These are phyloP conservation scores for Neosalanx taihuensis DNA, from an alignment of 2,797 vertebrate genomes.

Conservation along the genomic window DNA sequence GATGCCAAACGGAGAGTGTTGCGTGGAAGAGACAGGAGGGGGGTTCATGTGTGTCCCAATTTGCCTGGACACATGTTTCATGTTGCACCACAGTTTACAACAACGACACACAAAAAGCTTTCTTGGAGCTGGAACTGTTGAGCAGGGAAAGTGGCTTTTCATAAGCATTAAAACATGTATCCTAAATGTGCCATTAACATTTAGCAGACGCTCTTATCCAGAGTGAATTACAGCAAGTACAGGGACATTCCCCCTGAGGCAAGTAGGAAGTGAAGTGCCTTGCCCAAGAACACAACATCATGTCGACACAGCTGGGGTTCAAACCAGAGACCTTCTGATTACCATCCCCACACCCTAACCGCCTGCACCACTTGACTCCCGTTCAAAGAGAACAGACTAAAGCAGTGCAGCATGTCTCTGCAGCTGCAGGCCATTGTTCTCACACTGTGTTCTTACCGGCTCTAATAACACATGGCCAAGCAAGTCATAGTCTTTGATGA, in stretches of 20 bases:
- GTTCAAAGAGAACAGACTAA: constrained; percentile 26
- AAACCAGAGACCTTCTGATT: no score
- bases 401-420: constrained; percentile 27
- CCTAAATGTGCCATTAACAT: constrained; percentile 47
- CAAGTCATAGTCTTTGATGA: constrained; percentile 6
- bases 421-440: constrained; percentile 13
- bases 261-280: no score
- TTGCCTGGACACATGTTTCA: constrained; percentile 57
- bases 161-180: constrained; percentile 37
- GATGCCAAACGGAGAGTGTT: neutral
- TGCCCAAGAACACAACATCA: no score
- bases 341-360: no score
- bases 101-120: constrained; percentile 43
- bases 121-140: constrained; percentile 40
- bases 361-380: neutral
- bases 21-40: constrained; percentile 10
- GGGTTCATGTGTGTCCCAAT: constrained; percentile 59
- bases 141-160: constrained; percentile 26
- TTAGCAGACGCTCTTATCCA: no score
- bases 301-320: no score
- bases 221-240: no score
- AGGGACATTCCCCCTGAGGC: no score
- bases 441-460: constrained; percentile 4
- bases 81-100: constrained; percentile 54
- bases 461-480: constrained; percentile 23